These are phyloP conservation scores for Onthophagus sagittarius DNA, from an alignment of 2,888 invertebrate species.

Conservation along the genomic window DNA sequence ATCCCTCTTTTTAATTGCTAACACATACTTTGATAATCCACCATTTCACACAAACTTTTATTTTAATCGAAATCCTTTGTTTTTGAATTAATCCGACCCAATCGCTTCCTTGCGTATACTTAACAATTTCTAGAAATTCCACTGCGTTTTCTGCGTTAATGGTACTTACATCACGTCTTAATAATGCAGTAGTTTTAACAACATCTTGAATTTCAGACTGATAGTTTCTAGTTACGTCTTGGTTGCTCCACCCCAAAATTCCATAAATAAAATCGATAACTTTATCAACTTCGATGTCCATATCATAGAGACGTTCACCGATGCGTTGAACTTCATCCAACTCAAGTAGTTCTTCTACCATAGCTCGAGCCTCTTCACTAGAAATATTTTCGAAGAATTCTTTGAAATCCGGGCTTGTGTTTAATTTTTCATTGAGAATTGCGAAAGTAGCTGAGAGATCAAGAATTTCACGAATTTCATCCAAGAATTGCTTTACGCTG, in stretches of 20 bases:
- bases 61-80: too few relatives aligned
- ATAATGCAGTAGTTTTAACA: slow-evolving; percentile 31
- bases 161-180: slow-evolving; percentile 30
- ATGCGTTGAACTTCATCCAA: slow-evolving; percentile 32
- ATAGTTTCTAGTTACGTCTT: background rate
- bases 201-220: slow-evolving; percentile 30
- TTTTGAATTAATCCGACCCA: slow-evolving; percentile 24
- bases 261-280: slow-evolving; percentile 27
- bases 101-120: slow-evolving; percentile 34
- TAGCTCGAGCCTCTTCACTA: slow-evolving; percentile 22
- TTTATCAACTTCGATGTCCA: slow-evolving; percentile 32
- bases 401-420: slow-evolving; percentile 26
- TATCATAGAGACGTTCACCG: slow-evolving; percentile 25
- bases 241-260: slow-evolving; percentile 31
- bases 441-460: slow-evolving; percentile 16
- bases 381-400: slow-evolving; percentile 25
- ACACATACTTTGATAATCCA: too few relatives aligned
- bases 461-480: slow-evolving; percentile 24
- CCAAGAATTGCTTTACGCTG: slow-evolving; percentile 23
- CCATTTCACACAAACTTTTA: too few relatives aligned
- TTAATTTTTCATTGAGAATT: slow-evolving; percentile 19
- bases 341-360: slow-evolving; percentile 32
- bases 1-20: too few relatives aligned
- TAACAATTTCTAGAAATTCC: slow-evolving; percentile 31
- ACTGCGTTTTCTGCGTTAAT: slow-evolving; percentile 31